Evolutionary conservation across 2,888 invertebrate genomes (phyloP).

Genomic region (Epirrita christyi): DNA sequence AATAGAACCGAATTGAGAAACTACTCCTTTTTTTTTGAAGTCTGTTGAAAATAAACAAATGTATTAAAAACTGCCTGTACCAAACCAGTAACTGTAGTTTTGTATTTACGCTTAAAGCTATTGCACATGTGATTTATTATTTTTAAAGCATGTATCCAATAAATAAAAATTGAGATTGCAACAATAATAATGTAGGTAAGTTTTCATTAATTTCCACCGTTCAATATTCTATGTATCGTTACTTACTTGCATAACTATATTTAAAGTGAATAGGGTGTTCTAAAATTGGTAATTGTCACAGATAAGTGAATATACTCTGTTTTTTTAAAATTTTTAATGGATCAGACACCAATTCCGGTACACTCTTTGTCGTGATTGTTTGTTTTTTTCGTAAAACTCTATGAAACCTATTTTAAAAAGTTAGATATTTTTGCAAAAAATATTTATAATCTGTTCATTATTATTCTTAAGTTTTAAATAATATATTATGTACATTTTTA

Average conservation of each 20-base stretch:
- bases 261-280: background rate
- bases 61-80: background rate
- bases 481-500: constrained; percentile 39
- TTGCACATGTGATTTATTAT: constrained; percentile 14
- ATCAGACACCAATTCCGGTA: too few species aligned
- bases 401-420: too few species aligned
- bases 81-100: background rate
- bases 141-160: constrained; percentile 3
- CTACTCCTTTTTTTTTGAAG: too few species aligned
- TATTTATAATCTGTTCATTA: constrained; percentile 25
- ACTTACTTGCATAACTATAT: background rate
- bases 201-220: background rate
- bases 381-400: too few species aligned
- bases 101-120: constrained; percentile 6
- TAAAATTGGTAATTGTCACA: background rate
- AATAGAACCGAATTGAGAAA: too few species aligned
- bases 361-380: too few species aligned
- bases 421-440: too few species aligned
- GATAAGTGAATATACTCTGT: too few species aligned
- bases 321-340: constrained; percentile 19
- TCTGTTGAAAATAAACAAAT: too few species aligned
- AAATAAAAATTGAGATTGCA: background rate
- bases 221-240: background rate
- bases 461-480: constrained; percentile 38
- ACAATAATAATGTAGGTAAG: background rate